Evolutionary conservation across 2,888 invertebrate species (phyloP).

Genomic region (Argyra leucocephala): DNA sequence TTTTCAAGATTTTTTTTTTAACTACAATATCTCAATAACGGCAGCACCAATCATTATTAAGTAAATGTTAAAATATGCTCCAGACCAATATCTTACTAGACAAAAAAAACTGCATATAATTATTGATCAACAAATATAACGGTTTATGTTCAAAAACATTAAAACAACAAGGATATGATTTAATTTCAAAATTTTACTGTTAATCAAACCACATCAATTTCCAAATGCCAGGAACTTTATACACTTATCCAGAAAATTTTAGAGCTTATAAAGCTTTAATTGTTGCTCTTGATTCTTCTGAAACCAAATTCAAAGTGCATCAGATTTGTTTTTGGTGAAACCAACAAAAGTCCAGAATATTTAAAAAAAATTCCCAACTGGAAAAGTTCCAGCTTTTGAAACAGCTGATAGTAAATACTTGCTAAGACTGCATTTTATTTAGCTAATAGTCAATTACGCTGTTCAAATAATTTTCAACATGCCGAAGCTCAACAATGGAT

Average conservation of each 20-base stretch:
- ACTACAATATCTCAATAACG: no score
- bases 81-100: no score
- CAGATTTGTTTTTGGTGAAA: slow-evolving; percentile 84
- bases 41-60: no score
- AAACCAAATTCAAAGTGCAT: slow-evolving; percentile 70
- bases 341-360: slow-evolving; percentile 78
- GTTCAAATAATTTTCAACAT: slow-evolving; percentile 59
- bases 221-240: no score
- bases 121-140: no score
- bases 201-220: no score
- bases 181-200: no score
- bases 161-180: no score
- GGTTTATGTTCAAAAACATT: no score
- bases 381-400: slow-evolving; percentile 96
- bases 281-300: slow-evolving; percentile 92
- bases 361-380: slow-evolving; percentile 91
- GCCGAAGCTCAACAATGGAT: slow-evolving; percentile 90
- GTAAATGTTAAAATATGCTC: no score
- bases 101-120: no score
- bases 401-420: slow-evolving; percentile 74
- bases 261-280: slow-evolving; percentile 95
- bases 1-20: no score
- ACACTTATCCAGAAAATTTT: slow-evolving; percentile 97
- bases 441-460: slow-evolving; percentile 72
- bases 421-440: slow-evolving; percentile 87